A percentile compares a stretch with the other conserved stretches of the same genome.
Evolutionary conservation across 2,113 vertebrate genomes (phyloP).

Genomic region (Myotis lucifugus): DNA sequence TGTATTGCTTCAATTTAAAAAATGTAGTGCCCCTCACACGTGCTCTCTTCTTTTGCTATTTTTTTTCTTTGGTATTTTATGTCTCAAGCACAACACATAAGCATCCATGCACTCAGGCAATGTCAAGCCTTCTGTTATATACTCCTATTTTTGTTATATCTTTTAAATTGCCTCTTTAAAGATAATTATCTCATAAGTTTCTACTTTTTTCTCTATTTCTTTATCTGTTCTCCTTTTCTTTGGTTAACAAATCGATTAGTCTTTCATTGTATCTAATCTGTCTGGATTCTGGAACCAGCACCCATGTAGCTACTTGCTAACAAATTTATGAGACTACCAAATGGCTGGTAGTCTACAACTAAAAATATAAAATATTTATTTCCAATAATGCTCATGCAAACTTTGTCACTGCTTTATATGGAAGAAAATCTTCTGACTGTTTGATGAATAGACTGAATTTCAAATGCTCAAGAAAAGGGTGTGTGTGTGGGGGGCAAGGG

Average conservation of each 20-base stretch:
- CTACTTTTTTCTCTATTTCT: not conserved
- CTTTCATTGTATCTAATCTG: not conserved
- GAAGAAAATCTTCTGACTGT: not conserved
- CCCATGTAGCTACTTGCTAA: not conserved
- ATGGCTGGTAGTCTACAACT: not conserved
- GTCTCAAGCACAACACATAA: slow-evolving; percentile 61
- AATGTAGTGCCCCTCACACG: slow-evolving; percentile 70
- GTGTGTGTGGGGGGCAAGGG: no score
- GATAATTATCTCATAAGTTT: not conserved
- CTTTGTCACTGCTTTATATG: not conserved
- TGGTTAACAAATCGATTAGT: not conserved
- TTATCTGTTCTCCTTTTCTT: not conserved
- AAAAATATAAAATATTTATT: not conserved
- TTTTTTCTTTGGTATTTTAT: not conserved
- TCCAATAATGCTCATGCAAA: not conserved
- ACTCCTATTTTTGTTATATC: slow-evolving; percentile 12
- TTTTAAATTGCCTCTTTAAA: slow-evolving; percentile 36
- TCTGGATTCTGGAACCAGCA: not conserved
- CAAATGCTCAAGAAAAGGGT: not conserved
- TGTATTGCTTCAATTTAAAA: slow-evolving; percentile 88
- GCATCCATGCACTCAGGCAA: slow-evolving; percentile 66
- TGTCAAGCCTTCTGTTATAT: slow-evolving; percentile 56
- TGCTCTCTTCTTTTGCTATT: not conserved
- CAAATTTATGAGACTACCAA: not conserved
- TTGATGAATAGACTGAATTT: slow-evolving; percentile 14